These are phyloP conservation scores for Lagodon rhomboides DNA, from an alignment of 2,797 vertebrate genomes.

Conservation along the genomic window DNA sequence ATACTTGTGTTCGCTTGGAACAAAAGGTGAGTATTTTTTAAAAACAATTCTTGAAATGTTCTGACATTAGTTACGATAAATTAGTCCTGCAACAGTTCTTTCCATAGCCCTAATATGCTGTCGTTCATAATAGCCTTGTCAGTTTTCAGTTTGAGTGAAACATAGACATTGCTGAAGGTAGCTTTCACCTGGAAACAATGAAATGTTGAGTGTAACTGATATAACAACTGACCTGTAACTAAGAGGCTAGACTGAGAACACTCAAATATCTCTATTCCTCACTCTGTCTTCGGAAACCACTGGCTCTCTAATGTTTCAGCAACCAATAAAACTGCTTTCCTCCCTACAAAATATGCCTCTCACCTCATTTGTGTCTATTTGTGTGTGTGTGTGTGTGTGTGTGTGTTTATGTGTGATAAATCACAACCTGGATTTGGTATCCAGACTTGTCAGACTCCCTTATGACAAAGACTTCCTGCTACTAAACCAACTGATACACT, in stretches of 20 bases:
- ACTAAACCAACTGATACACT: conserved; percentile 62
- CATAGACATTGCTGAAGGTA: conserved; percentile 3
- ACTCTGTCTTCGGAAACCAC: conserved; percentile 44
- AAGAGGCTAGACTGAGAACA: conserved; percentile 22
- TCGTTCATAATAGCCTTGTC: not conserved
- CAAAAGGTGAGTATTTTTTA: not conserved
- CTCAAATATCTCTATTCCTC: conserved; percentile 42
- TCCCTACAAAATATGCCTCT: conserved; percentile 49
- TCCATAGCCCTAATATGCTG: not conserved
- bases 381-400: conserved; percentile 26
- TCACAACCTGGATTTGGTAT: conserved; percentile 60
- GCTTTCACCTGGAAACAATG: conserved; percentile 46
- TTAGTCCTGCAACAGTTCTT: conserved; percentile 2
- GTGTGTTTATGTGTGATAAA: conserved; percentile 61
- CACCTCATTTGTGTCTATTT: conserved; percentile 36
- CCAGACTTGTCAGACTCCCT: conserved; percentile 66
- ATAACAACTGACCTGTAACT: conserved; percentile 35
- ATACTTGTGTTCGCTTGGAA: not conserved
- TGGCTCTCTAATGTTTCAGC: conserved; percentile 62
- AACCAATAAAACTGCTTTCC: conserved; percentile 65
- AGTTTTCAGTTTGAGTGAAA: conserved; percentile 24
- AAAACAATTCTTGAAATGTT: not conserved
- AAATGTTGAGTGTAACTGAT: conserved; percentile 36
- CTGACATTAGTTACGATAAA: conserved; percentile 2
- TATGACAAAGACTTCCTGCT: conserved; percentile 72